Percentiles rank a stretch among this genome's conserved stretches.
These are phyloP conservation scores for Mesodorylaimus sp. DNA, from an alignment of 2,888 invertebrate genomes.

Conservation along the genomic window DNA sequence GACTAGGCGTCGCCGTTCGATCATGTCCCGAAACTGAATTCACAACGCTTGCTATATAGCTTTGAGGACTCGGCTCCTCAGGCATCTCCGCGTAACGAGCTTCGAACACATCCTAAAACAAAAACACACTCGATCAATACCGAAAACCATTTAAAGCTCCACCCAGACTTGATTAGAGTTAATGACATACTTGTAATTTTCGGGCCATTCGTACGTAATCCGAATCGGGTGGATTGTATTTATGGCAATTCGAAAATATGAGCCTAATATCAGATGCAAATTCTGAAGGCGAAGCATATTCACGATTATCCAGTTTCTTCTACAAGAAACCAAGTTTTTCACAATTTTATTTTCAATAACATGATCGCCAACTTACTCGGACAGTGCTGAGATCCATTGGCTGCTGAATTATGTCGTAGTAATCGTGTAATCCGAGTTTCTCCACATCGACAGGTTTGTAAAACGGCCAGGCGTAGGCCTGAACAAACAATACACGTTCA, in stretches of 20 bases:
- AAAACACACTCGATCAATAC: neutral
- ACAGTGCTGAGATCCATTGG: slow-evolving; percentile 99
- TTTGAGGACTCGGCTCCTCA: slow-evolving; percentile 3
- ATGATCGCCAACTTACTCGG: slow-evolving; percentile 39
- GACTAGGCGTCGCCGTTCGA: neutral
- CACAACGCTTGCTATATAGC: neutral
- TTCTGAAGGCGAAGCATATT: slow-evolving; percentile 77
- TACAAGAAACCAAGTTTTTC: slow-evolving; percentile 18
- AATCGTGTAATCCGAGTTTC: slow-evolving; percentile 77
- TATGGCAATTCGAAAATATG: slow-evolving; percentile 48
- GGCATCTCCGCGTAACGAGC: slow-evolving; percentile 3
- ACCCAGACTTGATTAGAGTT: too few species aligned
- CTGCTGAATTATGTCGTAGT: slow-evolving; percentile 89
- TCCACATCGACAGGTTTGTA: slow-evolving; percentile 96
- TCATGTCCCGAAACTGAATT: neutral
- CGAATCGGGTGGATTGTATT: slow-evolving; percentile 22
- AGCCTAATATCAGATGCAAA: slow-evolving; percentile 88
- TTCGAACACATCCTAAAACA: slow-evolving; percentile 2
- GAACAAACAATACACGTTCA: slow-evolving; percentile 1
- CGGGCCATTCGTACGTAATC: slow-evolving; percentile 2
- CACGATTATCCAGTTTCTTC: slow-evolving; percentile 82
- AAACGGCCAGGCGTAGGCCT: slow-evolving; percentile 77
- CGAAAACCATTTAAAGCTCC: neutral
- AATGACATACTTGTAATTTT: neutral
- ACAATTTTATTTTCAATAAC: neutral